phyloP scores from a whole-genome alignment of 2,113 vertebrate genomes.

The Galemys pyrenaicus region DNA sequence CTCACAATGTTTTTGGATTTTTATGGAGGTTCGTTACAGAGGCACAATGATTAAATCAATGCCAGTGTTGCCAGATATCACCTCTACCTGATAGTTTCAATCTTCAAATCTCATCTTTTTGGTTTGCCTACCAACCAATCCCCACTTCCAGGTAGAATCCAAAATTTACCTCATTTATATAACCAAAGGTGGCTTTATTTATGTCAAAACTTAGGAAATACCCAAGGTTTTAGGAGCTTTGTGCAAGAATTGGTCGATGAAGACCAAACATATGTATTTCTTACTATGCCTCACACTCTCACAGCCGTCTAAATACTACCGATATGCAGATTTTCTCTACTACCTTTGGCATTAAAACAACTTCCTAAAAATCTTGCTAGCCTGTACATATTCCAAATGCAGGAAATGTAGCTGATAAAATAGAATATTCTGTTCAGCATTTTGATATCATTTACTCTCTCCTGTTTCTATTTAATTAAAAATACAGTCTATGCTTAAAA shows the following conservation, averaged over 20 bases:
- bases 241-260: background rate
- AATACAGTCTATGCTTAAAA: slow-evolving; percentile 42
- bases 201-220: too few relatives aligned
- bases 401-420: background rate
- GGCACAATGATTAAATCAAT: background rate
- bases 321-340: background rate
- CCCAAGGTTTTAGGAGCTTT: too few relatives aligned
- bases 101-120: background rate
- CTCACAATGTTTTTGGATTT: background rate
- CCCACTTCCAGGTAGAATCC: background rate
- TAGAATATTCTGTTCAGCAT: background rate
- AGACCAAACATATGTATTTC: too few relatives aligned
- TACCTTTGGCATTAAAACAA: slow-evolving; percentile 36
- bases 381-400: background rate
- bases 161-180: background rate
- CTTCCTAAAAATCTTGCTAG: background rate
- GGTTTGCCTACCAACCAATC: background rate
- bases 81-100: background rate
- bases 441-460: background rate
- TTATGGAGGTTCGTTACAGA: background rate
- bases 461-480: slow-evolving; percentile 25
- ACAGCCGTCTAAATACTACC: background rate
- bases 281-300: too few relatives aligned
- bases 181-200: too few relatives aligned
- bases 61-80: background rate